A percentile compares a stretch with the other conserved stretches of the same genome.
phyloP scores from a whole-genome alignment of 2,797 vertebrate species.

The Lagodon rhomboides region DNA sequence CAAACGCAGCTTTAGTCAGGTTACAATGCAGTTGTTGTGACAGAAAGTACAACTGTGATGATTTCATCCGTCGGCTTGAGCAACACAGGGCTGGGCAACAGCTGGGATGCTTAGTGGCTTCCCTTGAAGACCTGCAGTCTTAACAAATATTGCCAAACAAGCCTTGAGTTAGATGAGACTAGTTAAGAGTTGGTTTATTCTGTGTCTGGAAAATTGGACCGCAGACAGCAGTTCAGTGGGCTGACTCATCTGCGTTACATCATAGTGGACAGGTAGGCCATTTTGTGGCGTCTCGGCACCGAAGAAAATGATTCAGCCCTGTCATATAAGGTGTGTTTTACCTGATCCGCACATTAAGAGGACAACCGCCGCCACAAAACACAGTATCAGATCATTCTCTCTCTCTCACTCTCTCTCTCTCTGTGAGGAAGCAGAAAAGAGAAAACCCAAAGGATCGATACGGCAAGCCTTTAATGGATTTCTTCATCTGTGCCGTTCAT shows the following conservation, averaged over 20 bases:
- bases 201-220: conserved; percentile 61
- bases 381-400: conserved; percentile 19
- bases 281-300: conserved; percentile 25
- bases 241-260: conserved; percentile 53
- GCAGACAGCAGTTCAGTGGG: conserved; percentile 35
- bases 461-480: conserved; percentile 64
- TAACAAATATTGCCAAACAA: conserved; percentile 39
- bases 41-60: conserved; percentile 10
- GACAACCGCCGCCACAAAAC: conserved; percentile 1
- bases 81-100: conserved; percentile 42
- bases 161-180: conserved; percentile 27
- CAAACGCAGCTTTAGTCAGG: conserved; percentile 41
- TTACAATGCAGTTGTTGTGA: conserved; percentile 46
- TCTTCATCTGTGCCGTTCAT: conserved; percentile 51
- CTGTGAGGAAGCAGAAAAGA: conserved; percentile 13
- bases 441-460: conserved; percentile 60
- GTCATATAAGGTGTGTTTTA: background rate
- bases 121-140: conserved; percentile 26
- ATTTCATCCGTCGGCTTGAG: conserved; percentile 37
- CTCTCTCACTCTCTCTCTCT: background rate
- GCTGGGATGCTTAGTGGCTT: conserved; percentile 6
- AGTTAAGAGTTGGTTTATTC: conserved; percentile 49
- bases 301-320: conserved; percentile 26
- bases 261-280: conserved; percentile 36
- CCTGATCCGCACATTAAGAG: background rate